Conservation (phyloP, 2,797 vertebrate genomes). For the Odontamblyopus rebecca region DNA sequence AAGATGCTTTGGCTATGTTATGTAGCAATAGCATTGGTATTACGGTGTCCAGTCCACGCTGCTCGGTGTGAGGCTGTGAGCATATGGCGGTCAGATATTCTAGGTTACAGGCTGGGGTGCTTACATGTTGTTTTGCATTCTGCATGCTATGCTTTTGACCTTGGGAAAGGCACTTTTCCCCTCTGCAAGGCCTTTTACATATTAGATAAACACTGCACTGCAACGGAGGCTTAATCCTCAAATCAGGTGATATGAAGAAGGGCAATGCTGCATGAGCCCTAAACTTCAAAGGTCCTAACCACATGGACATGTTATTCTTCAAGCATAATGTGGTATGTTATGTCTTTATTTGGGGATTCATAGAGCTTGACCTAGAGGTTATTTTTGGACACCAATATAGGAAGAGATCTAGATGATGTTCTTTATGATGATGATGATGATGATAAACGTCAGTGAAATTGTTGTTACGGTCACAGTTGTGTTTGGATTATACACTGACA, state of each 20-base stretch:
- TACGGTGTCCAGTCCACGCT: slow-evolving; percentile 4
- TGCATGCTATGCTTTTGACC: slow-evolving; percentile 55
- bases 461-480: neutral
- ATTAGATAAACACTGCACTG: slow-evolving; percentile 33
- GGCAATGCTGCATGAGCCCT: neutral
- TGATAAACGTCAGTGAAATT: neutral
- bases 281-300: neutral
- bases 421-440: too few species aligned
- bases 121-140: slow-evolving; percentile 27
- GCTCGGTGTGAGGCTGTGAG: neutral
- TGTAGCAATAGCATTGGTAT: slow-evolving; percentile 3
- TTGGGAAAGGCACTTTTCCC: slow-evolving; percentile 61
- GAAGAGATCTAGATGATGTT: too few species aligned
- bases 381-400: too few species aligned
- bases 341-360: too few species aligned
- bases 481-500: too few species aligned
- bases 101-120: neutral
- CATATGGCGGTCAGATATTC: slow-evolving; percentile 11
- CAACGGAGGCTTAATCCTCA: slow-evolving; percentile 23
- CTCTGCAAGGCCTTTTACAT: slow-evolving; percentile 53
- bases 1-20: slow-evolving; percentile 8
- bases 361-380: too few species aligned
- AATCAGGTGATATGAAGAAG: slow-evolving; percentile 35
- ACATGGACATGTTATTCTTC: too few species aligned
- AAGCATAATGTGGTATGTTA: too few species aligned